Evolutionary conservation across 2,888 invertebrate genomes (phyloP).

Genomic region (Timema podura): DNA sequence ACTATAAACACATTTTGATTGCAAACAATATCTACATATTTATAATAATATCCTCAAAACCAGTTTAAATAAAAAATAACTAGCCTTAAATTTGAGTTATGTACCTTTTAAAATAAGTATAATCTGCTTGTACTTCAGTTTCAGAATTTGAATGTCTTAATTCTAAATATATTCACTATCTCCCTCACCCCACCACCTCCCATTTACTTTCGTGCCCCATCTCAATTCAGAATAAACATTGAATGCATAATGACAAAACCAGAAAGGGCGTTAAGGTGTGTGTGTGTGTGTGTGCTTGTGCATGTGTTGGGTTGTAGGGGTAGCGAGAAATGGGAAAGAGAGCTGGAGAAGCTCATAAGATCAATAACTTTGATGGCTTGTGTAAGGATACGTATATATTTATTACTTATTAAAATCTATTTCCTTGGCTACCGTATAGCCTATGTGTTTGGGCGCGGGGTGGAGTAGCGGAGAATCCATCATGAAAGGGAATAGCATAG

Average conservation of each 20-base stretch:
- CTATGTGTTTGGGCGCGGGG: not conserved
- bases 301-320: constrained; percentile 4
- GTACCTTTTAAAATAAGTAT: not conserved
- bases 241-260: constrained; percentile 25
- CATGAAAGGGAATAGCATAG: constrained; percentile 28
- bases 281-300: constrained; percentile 13
- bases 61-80: too few relatives aligned
- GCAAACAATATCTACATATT: too few relatives aligned
- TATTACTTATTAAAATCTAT: constrained; percentile 30
- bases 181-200: not conserved
- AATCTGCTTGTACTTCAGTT: constrained; percentile 20
- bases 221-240: constrained; percentile 27
- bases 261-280: constrained; percentile 6
- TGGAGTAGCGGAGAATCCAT: constrained; percentile 24
- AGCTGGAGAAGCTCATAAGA: constrained; percentile 22
- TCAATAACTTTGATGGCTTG: constrained; percentile 28
- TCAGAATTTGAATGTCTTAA: constrained; percentile 24
- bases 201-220: constrained; percentile 15
- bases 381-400: constrained; percentile 29
- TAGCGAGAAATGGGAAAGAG: constrained; percentile 19
- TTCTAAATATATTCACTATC: constrained; percentile 21
- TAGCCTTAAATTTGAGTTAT: not conserved
- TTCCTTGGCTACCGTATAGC: constrained; percentile 17
- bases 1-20: too few relatives aligned
- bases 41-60: too few relatives aligned